These are phyloP conservation scores for Electrona antarctica DNA, from an alignment of 2,113 vertebrate genomes.

Conservation along the genomic window DNA sequence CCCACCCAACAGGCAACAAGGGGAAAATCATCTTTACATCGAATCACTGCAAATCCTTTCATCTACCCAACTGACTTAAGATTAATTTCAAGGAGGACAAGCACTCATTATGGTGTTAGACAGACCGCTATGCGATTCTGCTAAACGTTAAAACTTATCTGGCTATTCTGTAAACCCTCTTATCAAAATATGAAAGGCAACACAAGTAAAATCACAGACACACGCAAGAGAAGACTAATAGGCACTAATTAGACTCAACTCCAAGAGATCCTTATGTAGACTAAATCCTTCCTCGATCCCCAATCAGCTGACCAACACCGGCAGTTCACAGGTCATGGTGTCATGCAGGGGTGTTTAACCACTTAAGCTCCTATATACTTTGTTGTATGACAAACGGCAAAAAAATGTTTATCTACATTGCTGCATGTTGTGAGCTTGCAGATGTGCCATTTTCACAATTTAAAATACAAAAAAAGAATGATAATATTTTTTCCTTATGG, in stretches of 20 bases:
- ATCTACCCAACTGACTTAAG: neutral
- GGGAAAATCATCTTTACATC: neutral
- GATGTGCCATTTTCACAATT: too few species aligned
- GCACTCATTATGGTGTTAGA: neutral
- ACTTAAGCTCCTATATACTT: too few species aligned
- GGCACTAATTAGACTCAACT: neutral
- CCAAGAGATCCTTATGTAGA: neutral
- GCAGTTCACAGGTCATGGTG: slow-evolving; percentile 5
- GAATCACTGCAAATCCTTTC: neutral
- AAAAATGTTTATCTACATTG: too few species aligned
- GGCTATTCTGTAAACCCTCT: neutral
- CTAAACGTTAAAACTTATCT: neutral
- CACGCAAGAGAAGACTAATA: neutral
- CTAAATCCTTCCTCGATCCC: neutral
- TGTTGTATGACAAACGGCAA: too few species aligned
- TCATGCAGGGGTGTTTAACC: too few species aligned
- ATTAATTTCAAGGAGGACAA: neutral
- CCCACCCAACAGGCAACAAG: neutral
- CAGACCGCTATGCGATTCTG: neutral
- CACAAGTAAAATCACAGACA: neutral
- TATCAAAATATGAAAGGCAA: neutral
- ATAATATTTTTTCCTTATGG: too few species aligned
- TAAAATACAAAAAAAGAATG: too few species aligned
- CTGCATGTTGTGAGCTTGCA: too few species aligned
- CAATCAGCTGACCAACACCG: slow-evolving; percentile 1